phyloP scores from a whole-genome alignment of 2,797 vertebrate species.

The Saxicola maurus region DNA sequence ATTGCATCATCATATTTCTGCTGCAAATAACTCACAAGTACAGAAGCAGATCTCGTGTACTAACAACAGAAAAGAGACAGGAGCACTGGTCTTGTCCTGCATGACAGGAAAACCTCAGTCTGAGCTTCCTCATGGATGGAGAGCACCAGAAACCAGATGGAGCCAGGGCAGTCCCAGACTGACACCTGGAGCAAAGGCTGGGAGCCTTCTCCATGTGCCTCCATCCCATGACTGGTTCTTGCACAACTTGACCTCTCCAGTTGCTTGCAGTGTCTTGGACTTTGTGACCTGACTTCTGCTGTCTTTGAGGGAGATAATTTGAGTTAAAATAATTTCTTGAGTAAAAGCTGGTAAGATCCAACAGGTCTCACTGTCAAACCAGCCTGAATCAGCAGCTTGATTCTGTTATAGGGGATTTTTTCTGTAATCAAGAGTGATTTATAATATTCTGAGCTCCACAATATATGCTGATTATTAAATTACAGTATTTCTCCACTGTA shows the following conservation, averaged over 20 bases:
- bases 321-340: background rate
- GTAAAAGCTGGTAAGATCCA: background rate
- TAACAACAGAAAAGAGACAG: background rate
- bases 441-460: background rate
- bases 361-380: background rate
- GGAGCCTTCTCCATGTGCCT: fast-evolving
- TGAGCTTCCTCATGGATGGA: background rate
- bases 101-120: background rate
- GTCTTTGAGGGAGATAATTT: background rate
- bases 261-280: background rate
- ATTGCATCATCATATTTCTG: background rate
- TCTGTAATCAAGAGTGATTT: background rate
- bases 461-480: background rate
- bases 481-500: background rate
- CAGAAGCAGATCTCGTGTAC: background rate
- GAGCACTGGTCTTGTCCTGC: background rate
- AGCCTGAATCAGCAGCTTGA: background rate
- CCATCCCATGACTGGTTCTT: background rate
- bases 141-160: background rate
- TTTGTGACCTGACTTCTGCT: background rate
- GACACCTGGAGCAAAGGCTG: background rate
- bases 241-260: fast-evolving
- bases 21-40: background rate
- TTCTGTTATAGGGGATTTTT: background rate
- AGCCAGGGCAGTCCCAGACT: too few relatives aligned